phyloP scores from a whole-genome alignment of 1,140 invertebrate genomes.

The Diachasma alloeum region DNA sequence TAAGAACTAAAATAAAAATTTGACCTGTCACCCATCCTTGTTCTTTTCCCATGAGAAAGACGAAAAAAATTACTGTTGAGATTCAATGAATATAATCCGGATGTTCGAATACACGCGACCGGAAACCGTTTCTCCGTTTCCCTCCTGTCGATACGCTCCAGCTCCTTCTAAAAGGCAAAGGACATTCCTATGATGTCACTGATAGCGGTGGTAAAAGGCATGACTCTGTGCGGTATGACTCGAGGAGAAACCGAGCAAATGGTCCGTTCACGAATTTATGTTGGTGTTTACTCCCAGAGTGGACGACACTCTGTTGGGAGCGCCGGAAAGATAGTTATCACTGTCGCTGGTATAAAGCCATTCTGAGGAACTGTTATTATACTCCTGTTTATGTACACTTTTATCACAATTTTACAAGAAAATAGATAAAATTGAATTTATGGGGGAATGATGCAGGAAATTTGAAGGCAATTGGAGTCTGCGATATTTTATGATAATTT shows the following conservation, averaged over 20 bases:
- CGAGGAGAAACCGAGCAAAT: conserved; percentile 18
- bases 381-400: neutral
- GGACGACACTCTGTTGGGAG: conserved; percentile 21
- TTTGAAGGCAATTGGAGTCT: neutral
- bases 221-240: conserved; percentile 12
- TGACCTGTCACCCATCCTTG: too few species aligned
- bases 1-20: too few species aligned
- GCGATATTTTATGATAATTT: too few species aligned
- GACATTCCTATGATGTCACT: neutral
- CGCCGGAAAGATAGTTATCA: conserved; percentile 47
- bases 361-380: neutral
- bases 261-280: conserved; percentile 50
- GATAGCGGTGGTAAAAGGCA: conserved; percentile 15
- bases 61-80: neutral
- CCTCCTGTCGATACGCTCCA: neutral
- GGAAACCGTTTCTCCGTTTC: neutral
- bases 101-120: neutral
- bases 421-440: neutral
- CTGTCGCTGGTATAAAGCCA: conserved; percentile 37
- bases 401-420: conserved; percentile 6
- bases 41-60: too few species aligned
- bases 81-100: too few species aligned
- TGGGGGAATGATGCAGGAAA: neutral
- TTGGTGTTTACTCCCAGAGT: conserved; percentile 47
- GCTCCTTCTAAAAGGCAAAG: neutral